Evolutionary conservation across 2,113 vertebrate genomes (phyloP).

Genomic region (Cyanocitta stelleri): DNA sequence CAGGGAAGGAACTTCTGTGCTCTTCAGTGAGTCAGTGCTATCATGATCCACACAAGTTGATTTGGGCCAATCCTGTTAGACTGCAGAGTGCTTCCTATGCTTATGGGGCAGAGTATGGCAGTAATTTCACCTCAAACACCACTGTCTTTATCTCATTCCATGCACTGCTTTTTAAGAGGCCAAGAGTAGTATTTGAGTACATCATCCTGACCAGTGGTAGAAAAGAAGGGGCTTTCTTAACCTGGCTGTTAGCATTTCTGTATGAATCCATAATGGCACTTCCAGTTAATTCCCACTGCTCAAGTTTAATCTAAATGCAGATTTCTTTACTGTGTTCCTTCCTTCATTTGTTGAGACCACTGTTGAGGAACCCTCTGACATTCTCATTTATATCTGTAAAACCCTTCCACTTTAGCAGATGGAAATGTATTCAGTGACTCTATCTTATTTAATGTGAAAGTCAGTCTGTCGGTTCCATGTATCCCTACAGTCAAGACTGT

Average conservation of each 20-base stretch:
- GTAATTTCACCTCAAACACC: background rate
- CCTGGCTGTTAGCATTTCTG: background rate
- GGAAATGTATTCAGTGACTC: background rate
- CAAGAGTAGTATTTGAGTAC: background rate
- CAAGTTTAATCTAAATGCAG: background rate
- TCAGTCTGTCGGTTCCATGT: background rate
- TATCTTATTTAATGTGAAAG: background rate
- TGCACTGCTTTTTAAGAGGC: background rate
- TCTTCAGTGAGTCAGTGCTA: background rate
- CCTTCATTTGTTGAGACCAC: background rate
- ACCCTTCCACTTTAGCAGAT: background rate
- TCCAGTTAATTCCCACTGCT: background rate
- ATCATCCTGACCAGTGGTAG: background rate
- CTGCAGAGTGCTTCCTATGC: background rate
- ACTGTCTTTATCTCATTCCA: background rate
- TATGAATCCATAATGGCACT: background rate
- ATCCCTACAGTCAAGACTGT: background rate
- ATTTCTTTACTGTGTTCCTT: background rate
- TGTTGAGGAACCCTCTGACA: background rate
- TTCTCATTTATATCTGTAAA: background rate
- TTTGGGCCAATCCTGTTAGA: background rate
- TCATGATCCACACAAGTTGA: background rate
- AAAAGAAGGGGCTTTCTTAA: background rate
- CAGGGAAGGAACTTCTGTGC: background rate
- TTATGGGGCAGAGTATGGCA: background rate